A percentile compares a stretch with the other conserved stretches of the same genome.
Conservation (phyloP, 37 sponge, comb jelly and placozoan species). For the Chondrosia reniformis region DNA sequence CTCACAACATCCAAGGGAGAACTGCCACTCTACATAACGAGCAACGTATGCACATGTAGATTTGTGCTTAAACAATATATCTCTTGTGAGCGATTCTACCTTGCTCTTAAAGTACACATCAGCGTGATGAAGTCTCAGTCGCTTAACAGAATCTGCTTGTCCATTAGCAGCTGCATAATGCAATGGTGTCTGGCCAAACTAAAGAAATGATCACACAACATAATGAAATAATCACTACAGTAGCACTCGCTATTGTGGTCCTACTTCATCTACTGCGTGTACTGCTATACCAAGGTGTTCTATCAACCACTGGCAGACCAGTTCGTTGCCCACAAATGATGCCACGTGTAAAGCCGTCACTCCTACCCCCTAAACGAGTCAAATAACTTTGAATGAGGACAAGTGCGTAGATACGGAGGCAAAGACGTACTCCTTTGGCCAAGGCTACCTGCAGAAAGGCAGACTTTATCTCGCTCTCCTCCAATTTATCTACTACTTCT, state of each 20-base stretch:
- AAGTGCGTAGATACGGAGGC: not conserved
- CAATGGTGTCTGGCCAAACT: slow-evolving; percentile 56
- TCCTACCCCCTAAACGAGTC: slow-evolving; percentile 3
- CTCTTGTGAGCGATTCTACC: slow-evolving; percentile 29
- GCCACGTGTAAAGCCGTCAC: slow-evolving; percentile 57
- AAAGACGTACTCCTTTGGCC: not conserved
- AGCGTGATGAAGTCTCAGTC: slow-evolving; percentile 57
- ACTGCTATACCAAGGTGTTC: slow-evolving; percentile 31
- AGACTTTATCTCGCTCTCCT: not conserved
- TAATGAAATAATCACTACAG: not conserved
- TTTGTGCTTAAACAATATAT: not conserved
- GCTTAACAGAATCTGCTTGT: slow-evolving; percentile 34
- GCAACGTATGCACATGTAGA: not conserved
- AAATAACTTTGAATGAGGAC: not conserved
- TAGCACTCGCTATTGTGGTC: not conserved
- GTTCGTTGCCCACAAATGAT: slow-evolving; percentile 55
- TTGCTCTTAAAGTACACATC: slow-evolving; percentile 59
- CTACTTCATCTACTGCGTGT: slow-evolving; percentile 1
- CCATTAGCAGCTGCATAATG: slow-evolving; percentile 47
- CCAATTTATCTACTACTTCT: not conserved
- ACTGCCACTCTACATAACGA: slow-evolving; percentile 1
- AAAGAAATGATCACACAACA: not conserved
- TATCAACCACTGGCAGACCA: slow-evolving; percentile 59
- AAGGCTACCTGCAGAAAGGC: not conserved
- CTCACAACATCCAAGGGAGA: slow-evolving; percentile 42